Evolutionary conservation across 2,113 vertebrate genomes (phyloP).

Genomic region (Fulica atra): DNA sequence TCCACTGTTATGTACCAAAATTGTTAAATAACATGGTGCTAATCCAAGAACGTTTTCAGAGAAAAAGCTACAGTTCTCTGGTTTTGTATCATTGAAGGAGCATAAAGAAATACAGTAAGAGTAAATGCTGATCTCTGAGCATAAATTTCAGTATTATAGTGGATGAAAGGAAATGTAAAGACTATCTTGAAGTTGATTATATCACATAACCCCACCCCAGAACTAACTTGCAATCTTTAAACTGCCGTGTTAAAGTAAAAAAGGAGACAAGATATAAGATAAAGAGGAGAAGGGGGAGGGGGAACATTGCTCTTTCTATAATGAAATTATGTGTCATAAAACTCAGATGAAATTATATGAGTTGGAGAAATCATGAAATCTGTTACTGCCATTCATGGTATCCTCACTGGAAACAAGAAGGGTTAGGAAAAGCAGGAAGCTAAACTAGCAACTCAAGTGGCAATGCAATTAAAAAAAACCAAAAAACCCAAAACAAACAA

Average conservation of each 20-base stretch:
- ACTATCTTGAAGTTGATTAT: slow-evolving; percentile 34
- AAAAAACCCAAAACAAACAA: neutral
- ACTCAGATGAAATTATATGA: neutral
- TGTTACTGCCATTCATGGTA: neutral
- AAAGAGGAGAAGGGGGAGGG: neutral
- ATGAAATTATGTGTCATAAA: neutral
- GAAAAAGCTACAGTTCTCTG: neutral
- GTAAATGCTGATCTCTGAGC: neutral
- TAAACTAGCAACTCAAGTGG: neutral
- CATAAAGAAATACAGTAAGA: neutral
- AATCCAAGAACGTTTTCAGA: slow-evolving; percentile 23
- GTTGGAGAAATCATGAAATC: slow-evolving; percentile 1
- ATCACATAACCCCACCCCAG: slow-evolving; percentile 29
- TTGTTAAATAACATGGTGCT: slow-evolving; percentile 18
- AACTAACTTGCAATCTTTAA: slow-evolving; percentile 36
- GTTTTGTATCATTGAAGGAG: neutral
- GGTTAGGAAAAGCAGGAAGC: neutral
- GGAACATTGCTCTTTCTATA: neutral
- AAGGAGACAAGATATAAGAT: slow-evolving; percentile 7
- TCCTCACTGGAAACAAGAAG: neutral
- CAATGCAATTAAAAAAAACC: neutral
- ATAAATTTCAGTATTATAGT: neutral
- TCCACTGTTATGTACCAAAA: slow-evolving; percentile 16
- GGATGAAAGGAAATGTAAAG: slow-evolving; percentile 23
- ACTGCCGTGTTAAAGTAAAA: neutral